Evolutionary conservation across 1,140 invertebrate genomes (phyloP), one percentile per base, ranked within the genome.

Genomic region (Teleopsis dalmanni): DNA sequence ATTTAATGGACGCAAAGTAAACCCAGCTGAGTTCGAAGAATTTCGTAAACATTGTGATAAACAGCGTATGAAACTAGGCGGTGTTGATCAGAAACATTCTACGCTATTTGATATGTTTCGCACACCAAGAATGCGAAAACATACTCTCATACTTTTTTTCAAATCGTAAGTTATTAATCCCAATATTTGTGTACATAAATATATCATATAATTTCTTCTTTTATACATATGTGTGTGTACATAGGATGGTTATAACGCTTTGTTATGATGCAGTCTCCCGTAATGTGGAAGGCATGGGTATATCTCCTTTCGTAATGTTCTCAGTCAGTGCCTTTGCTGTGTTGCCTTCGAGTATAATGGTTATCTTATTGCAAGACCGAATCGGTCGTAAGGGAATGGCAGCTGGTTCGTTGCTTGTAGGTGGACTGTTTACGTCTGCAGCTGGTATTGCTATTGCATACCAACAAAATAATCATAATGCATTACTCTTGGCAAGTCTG

Each of bases 201-300:
- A 8, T 19, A 13, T 23, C 25, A 5, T 16, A 27, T 43, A 29
- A 43, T 43, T 16, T 27, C 19, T 4, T 21, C 23, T 7, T 52
- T 33, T 52, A 34, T 23, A 53, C 33, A 22, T 26, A 11, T 22
- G 14, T 33, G 22, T 34, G n/a, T 51, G 26, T 55, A 52, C 70
- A 21, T 50, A 77, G 76, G 35, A 81, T 82, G 75, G 72, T 81
- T 1, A 72, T 82, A 42, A 79, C 76, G 2, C 59, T 82, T 6
- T 79, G 78, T 55, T 82, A 81, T 55, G 80, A 82, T 58, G 79
- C 78, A 0, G 79, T 81, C 26, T 78, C 78, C 1, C 65, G 79
- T 22, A 81, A 82, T 56, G 74, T 81, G 8, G 74, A 76, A 49
- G 77, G 79, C 47, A 65, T 79, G 44, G 77, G 75, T 26, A 73